phyloP scores from a whole-genome alignment of 2,888 invertebrate species.

The Masnerella sp. region DNA sequence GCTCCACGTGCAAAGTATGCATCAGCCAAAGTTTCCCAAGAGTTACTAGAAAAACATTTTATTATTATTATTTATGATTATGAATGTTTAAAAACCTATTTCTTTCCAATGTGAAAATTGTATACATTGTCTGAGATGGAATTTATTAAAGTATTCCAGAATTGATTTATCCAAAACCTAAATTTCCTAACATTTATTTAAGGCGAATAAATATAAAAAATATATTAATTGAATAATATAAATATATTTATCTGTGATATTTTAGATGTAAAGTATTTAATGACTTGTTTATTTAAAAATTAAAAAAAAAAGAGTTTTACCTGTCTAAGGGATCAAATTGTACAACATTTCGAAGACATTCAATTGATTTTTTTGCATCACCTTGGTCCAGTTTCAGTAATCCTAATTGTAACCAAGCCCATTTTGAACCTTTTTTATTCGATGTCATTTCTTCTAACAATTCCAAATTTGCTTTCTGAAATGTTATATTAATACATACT shows the following conservation, averaged over 20 bases:
- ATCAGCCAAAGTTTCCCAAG: slow-evolving; percentile 94
- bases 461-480: slow-evolving; percentile 81
- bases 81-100: no score
- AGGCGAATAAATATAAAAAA: no score
- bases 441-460: slow-evolving; percentile 80
- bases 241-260: background rate
- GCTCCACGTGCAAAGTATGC: slow-evolving; percentile 93
- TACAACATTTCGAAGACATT: slow-evolving; percentile 86
- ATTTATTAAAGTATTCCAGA: no score
- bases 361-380: slow-evolving; percentile 86
- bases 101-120: no score
- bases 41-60: slow-evolving; percentile 75
- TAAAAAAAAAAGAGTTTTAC: slow-evolving; percentile 70
- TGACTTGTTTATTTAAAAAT: background rate
- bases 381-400: slow-evolving; percentile 86
- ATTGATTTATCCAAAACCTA: no score
- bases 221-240: no score
- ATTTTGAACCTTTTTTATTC: slow-evolving; percentile 80
- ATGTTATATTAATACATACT: slow-evolving; percentile 6
- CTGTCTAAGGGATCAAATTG: slow-evolving; percentile 84
- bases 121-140: no score
- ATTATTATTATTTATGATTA: no score
- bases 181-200: no score
- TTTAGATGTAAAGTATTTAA: background rate
- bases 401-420: slow-evolving; percentile 92